A percentile compares a stretch with the other conserved stretches of the same genome.
phyloP scores from a whole-genome alignment of 1,140 invertebrate species.

The Macrobrachium nipponense region DNA sequence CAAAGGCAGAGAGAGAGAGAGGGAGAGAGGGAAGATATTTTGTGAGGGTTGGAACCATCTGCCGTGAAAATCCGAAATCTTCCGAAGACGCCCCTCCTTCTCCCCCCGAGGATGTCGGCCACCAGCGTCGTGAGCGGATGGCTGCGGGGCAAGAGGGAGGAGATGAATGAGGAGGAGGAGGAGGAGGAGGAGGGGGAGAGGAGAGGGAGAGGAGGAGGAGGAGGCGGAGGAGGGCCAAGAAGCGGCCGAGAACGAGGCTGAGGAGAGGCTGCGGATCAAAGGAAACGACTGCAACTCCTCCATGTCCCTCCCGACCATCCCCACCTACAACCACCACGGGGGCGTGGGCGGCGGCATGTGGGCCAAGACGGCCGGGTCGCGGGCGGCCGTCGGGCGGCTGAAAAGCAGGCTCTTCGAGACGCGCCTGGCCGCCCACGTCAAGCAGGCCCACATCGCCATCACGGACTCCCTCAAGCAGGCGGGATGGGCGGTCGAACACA shows the following conservation, averaged over 20 bases:
- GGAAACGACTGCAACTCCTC: too few species aligned
- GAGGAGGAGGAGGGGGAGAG: too few species aligned
- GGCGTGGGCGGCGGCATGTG: slow-evolving; percentile 6
- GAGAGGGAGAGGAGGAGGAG: too few species aligned
- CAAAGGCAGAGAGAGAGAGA: slow-evolving; percentile 30
- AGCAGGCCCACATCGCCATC: slow-evolving; percentile 29
- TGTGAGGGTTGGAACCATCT: not conserved
- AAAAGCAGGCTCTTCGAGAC: slow-evolving; percentile 49
- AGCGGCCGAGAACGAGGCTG: too few species aligned
- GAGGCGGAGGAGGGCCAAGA: too few species aligned
- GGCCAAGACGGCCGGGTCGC: slow-evolving; percentile 29
- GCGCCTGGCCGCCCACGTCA: slow-evolving; percentile 34
- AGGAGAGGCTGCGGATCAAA: too few species aligned
- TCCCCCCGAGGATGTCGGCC: too few species aligned
- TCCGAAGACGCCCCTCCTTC: too few species aligned
- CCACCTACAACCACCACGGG: not conserved
- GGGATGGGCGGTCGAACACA: slow-evolving; percentile 46
- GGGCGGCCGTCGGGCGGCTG: slow-evolving; percentile 35
- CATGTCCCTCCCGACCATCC: not conserved
- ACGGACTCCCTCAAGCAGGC: slow-evolving; percentile 46
- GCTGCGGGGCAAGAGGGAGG: too few species aligned
- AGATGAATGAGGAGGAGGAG: too few species aligned
- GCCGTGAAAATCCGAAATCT: not conserved
- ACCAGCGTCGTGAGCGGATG: too few species aligned
- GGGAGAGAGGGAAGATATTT: slow-evolving; percentile 11